Evolutionary conservation across 2,797 vertebrate genomes (phyloP).

Genomic region (Halcyon leucocephala): DNA sequence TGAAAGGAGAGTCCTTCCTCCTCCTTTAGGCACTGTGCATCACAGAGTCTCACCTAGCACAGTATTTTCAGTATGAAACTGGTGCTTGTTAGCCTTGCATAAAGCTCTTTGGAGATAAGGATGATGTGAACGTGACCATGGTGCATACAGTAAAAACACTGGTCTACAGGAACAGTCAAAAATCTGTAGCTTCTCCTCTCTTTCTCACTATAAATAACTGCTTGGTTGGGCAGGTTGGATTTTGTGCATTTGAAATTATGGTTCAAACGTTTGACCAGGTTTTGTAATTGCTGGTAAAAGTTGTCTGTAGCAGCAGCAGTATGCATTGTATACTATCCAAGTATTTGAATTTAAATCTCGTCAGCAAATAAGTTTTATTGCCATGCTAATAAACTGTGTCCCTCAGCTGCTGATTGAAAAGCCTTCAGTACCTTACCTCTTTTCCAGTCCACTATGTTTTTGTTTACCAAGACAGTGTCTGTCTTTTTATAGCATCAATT

Average conservation of each 20-base stretch:
- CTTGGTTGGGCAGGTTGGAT: neutral
- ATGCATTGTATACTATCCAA: neutral
- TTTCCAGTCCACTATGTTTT: neutral
- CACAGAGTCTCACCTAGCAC: neutral
- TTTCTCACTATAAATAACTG: neutral
- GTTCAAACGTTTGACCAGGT: rapidly evolving
- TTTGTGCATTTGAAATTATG: neutral
- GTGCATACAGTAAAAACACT: neutral
- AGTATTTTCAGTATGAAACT: neutral
- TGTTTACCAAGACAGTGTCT: neutral
- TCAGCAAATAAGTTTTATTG: conserved; percentile 10
- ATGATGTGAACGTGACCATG: neutral
- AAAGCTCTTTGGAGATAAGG: neutral
- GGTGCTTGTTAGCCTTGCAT: neutral
- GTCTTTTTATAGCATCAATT: neutral
- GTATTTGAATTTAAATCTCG: neutral
- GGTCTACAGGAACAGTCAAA: neutral
- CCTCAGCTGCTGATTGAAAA: neutral
- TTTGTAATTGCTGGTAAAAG: neutral
- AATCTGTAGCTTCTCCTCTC: neutral
- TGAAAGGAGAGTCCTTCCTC: neutral
- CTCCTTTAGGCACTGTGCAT: neutral
- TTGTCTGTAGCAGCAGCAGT: neutral
- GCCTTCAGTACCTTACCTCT: neutral
- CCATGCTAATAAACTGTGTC: neutral